Evolutionary conservation across 1,140 invertebrate species (phyloP).

Genomic region (Lepidurus arcticus): DNA sequence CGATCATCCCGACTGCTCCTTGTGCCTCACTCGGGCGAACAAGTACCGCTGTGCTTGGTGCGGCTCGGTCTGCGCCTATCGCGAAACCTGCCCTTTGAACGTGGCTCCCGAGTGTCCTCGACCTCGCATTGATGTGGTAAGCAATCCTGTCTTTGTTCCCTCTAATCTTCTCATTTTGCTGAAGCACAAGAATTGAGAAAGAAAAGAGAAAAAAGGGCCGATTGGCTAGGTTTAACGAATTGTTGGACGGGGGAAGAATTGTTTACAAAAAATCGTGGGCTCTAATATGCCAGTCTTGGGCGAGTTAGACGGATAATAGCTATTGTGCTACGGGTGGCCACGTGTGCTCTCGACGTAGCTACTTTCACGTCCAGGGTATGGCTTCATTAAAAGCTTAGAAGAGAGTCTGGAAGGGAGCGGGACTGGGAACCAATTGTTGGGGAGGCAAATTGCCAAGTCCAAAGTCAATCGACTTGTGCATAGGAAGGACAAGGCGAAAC

Average conservation of each 20-base stretch:
- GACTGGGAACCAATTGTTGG: neutral
- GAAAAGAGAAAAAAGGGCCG: neutral
- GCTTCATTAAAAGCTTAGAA: slow-evolving; percentile 15
- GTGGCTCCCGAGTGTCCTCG: slow-evolving; percentile 77
- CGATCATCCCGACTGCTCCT: slow-evolving; percentile 86
- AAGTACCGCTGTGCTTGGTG: slow-evolving; percentile 92
- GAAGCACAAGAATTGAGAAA: neutral
- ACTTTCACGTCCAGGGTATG: neutral
- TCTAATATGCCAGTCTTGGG: no score
- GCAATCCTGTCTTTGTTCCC: slow-evolving; percentile 34
- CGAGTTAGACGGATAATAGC: no score
- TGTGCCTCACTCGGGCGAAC: slow-evolving; percentile 74
- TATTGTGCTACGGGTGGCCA: no score
- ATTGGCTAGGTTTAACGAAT: neutral
- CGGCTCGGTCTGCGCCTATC: slow-evolving; percentile 74
- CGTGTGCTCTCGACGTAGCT: neutral
- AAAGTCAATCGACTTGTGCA: neutral
- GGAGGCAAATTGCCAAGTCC: slow-evolving; percentile 1
- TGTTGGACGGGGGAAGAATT: neutral
- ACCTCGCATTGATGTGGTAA: slow-evolving; percentile 83
- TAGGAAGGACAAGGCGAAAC: neutral
- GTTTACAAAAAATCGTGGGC: neutral
- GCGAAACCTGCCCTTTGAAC: slow-evolving; percentile 66
- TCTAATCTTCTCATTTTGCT: neutral
- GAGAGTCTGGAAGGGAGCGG: neutral